Conservation (phyloP, 2,888 invertebrate species). For the Gymnoscelis rufifasciata region DNA sequence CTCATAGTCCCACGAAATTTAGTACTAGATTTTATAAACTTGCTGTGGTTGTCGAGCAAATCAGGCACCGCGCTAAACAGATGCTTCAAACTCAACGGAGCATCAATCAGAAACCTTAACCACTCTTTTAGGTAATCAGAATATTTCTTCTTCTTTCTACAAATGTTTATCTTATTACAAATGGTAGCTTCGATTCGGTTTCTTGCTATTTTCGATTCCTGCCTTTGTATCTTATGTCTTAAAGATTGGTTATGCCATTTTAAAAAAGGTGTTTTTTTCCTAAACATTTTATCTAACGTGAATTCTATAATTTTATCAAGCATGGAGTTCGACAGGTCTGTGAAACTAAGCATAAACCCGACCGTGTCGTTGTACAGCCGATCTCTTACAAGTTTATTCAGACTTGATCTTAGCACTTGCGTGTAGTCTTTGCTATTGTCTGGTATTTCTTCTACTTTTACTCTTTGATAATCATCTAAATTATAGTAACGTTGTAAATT, state of each 20-base stretch:
- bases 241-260: conserved; percentile 16
- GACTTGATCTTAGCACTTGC: neutral
- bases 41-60: conserved; percentile 12
- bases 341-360: conserved; percentile 13
- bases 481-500: conserved; percentile 14
- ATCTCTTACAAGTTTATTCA: conserved; percentile 7
- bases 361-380: conserved; percentile 9
- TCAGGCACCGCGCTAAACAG: conserved; percentile 5
- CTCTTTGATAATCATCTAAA: conserved; percentile 7
- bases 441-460: conserved; percentile 6
- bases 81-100: conserved; percentile 1
- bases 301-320: conserved; percentile 7
- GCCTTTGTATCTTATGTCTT: conserved; percentile 18
- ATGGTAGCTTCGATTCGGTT: conserved; percentile 6
- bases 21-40: conserved; percentile 11
- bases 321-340: conserved; percentile 4
- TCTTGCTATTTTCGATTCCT: conserved; percentile 15
- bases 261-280: neutral
- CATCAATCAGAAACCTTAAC: conserved; percentile 12
- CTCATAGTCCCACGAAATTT: conserved; percentile 20
- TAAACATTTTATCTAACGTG: conserved; percentile 9
- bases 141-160: conserved; percentile 5
- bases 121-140: conserved; percentile 15
- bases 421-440: conserved; percentile 9
- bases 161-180: conserved; percentile 10